Conservation (phyloP, 2,113 vertebrate genomes). For the Rhodinocichla rosea region DNA sequence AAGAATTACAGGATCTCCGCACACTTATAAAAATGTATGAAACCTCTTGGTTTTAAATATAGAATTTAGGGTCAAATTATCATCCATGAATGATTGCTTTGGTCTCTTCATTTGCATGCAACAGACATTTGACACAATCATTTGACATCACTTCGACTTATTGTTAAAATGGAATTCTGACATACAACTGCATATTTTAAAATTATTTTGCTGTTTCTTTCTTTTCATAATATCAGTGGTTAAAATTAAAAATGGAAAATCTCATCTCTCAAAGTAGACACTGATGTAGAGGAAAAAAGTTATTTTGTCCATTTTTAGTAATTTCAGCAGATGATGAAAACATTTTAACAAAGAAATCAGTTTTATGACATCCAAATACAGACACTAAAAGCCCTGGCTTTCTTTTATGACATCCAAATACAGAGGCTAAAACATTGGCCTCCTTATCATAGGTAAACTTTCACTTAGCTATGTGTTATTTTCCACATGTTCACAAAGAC, state of each 20-base stretch:
- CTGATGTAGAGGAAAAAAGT: background rate
- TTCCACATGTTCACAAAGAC: background rate
- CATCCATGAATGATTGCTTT: background rate
- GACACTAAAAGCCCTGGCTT: background rate
- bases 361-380: background rate
- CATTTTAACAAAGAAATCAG: background rate
- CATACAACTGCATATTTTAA: background rate
- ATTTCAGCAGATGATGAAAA: background rate
- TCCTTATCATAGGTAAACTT: background rate
- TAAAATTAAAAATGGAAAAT: background rate
- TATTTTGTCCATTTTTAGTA: background rate
- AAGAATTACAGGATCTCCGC: background rate
- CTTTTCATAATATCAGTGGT: background rate
- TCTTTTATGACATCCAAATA: background rate
- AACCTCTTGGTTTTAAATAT: background rate
- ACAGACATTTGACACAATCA: accelerated
- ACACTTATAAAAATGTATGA: background rate
- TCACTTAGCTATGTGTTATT: background rate
- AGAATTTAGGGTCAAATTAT: background rate
- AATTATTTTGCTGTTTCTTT: background rate
- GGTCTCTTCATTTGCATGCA: background rate
- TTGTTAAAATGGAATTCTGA: background rate
- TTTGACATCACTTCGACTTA: background rate
- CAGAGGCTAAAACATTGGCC: background rate
- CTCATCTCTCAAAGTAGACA: background rate